Evolutionary conservation across 2,113 vertebrate genomes (phyloP), one percentile per base, ranked within the genome.

Genomic region (Cyanoliseus patagonus): DNA sequence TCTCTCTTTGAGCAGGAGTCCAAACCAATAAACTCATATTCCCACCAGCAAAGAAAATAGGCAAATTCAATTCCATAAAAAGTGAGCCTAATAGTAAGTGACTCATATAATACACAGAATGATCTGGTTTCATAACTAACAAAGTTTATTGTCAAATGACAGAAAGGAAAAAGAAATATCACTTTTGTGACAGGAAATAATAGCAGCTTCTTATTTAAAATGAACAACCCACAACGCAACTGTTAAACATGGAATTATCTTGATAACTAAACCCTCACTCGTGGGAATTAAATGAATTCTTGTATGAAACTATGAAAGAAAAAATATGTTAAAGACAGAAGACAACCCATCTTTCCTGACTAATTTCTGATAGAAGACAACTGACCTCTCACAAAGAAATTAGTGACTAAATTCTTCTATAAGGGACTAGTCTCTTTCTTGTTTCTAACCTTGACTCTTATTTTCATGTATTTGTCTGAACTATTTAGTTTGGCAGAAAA

Each of bases 1-100:
- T 61, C 30, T 89, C 30, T 79, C 91, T 97, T 92, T 94, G 91
- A 98, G 94, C 78, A 84, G 42, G 35, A 91, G 82, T 86, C 80
- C 92, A 80, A 86, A 96, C 92, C 80, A 97, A 94, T 77, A 97
- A 96, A 91, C 51, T 94, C 86, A 44, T 88, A 93, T 90, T 97
- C 77, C 94, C 95, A 94, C 47, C 75, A 91, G 57, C 30, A 49
- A 93, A 82, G 68, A 55, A 95, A 97, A 95, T 2, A 87, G 75
- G 88, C 87, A 96, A 96, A 97, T 96, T 94, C 84, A 92, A 84
- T 97, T 96, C 95, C 51, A 88, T 79, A 89, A 93, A 91, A 96
- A 96, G 69, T 69, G 92, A 97, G 46, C 55, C 68, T 95, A 97
- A 96, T 52, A 90, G 66, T 90, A 96, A 97, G 75, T 95, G 95